phyloP scores from a whole-genome alignment of 2,113 vertebrate species.

The Hippocampus comes region DNA sequence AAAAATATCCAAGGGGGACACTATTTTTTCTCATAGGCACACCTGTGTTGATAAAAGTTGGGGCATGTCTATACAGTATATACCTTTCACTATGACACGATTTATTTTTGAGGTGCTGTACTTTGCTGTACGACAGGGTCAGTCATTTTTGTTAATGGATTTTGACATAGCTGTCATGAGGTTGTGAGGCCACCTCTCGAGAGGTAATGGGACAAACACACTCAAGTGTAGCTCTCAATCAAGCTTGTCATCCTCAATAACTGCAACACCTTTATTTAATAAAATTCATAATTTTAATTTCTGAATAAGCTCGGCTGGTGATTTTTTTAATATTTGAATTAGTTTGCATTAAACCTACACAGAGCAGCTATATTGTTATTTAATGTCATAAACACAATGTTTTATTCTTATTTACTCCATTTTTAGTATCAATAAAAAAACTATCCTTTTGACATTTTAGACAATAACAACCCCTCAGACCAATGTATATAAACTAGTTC shows the following conservation, averaged over 20 bases:
- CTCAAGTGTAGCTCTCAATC: not conserved
- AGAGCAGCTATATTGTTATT: not conserved
- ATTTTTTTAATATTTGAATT: not conserved
- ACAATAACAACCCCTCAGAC: not conserved
- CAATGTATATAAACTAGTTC: not conserved
- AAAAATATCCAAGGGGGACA: not conserved
- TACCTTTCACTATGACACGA: not conserved
- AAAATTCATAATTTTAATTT: not conserved
- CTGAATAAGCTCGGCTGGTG: not conserved
- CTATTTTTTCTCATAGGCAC: not conserved
- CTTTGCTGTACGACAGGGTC: conserved; percentile 12
- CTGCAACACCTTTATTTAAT: not conserved
- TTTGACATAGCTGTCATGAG: conserved; percentile 59
- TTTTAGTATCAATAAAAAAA: not conserved
- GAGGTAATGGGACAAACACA: conserved; percentile 11
- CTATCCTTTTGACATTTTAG: not conserved
- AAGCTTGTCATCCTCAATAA: not conserved
- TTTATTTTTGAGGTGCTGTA: not conserved
- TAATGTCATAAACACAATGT: not conserved
- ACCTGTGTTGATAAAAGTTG: not conserved
- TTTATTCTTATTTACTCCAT: not conserved
- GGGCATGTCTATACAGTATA: not conserved
- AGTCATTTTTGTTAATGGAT: conserved; percentile 29
- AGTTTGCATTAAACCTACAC: not conserved
- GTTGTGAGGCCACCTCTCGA: conserved; percentile 36